Base-by-base conservation (phyloP, 37 sponge, comb jelly and placozoan species). In the Oopsacas minuta region DNA sequence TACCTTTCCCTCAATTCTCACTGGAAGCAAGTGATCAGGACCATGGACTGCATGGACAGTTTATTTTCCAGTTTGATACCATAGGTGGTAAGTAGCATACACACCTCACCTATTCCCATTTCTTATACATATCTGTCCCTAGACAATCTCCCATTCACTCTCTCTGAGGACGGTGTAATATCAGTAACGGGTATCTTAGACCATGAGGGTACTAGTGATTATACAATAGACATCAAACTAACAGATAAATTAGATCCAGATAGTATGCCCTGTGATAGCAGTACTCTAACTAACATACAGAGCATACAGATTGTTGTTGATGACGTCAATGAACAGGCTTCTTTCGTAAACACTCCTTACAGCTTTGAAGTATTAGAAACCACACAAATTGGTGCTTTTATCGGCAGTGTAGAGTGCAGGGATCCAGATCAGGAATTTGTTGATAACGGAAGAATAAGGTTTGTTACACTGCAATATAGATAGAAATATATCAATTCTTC, bases 271-370 rank as follows among this genome's bases (percentile, higher is more conserved):
- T 61, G 75, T 34, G 75, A 3, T 5, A 34, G 20, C 32, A 34
- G 75, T 5, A 61, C 22, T 12, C 22, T 32, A 34, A 61, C 17
- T 12, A 25, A 5, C 28, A n/a, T 12, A 61, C 75, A n/a, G 75
- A 5, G 1, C 32, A n/a, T 61, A n/a, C 28, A 7, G 30, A 34
- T 61, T 61, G 22, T 61, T 7, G 30, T 61, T 34, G 75, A 61
- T 61, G 75, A 61, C 30, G 75, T 61, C 28, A 61, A 61, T 61
- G 75, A 61, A 34, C 75, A 32, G 75, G 32, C 75, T 61, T 61
- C 22, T 5, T 61, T 61, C 28, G 75, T 61, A 3, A n/a, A 61
- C 30, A 25, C 20, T 25, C 20, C 30, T 32, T 61, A 20, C 75
- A 61, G 1, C 17, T 25, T 61, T 61, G 75, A 61, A 25, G 75